Base-by-base conservation (phyloP, 2,797 vertebrate genomes). In the Danio kyathit region DNA sequence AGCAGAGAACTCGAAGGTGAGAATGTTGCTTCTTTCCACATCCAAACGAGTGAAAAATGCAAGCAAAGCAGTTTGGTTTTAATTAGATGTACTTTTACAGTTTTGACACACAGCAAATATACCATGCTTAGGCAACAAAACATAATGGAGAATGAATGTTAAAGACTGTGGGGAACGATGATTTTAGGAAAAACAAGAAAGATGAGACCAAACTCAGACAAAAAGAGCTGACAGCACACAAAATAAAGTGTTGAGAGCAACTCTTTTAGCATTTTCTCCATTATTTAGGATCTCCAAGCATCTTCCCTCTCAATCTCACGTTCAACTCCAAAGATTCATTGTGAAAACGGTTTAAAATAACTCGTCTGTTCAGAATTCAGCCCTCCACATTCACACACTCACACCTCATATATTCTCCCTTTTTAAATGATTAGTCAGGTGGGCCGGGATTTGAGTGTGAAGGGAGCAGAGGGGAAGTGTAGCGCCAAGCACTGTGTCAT, bases 401-500 rank as follows among this genome's bases (percentile, higher is more conserved):
- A 21, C 14, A 9, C 19, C 1, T 63, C 8, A 59, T 51, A 46
- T 78, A 16, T 57, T 67, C 19, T 67, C 17, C 40, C 48, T 12
- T 63, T 64, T 44, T 52, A 17, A 64, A 80, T 21, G 13, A 44
- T 80, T 44, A 65, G 41, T 80, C 16, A 57, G 19, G 40, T 46
- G 49, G 41, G 12, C 10, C 9, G 19, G 59, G 60, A 56, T 80
- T 71, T 64, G 69, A 11, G 40, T 54, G 19, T 56, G 49, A 63
- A 80, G 60, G 19, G 17, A 38, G 49, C 11, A 80, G 59, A 38
- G 19, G 60, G 60, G 59, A 54, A 48, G 41, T 56, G 51, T 40
- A 46, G 49, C 44, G 11, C 10, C 70, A 80, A 74, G 51, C 41
- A 73, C 69, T 48, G 70, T 73, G 69, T 73, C 59, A 73, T 56